Percentiles rank a stretch among this genome's conserved stretches.
phyloP scores from a whole-genome alignment of 2,797 vertebrate species.

The Bovichtus diacanthus region DNA sequence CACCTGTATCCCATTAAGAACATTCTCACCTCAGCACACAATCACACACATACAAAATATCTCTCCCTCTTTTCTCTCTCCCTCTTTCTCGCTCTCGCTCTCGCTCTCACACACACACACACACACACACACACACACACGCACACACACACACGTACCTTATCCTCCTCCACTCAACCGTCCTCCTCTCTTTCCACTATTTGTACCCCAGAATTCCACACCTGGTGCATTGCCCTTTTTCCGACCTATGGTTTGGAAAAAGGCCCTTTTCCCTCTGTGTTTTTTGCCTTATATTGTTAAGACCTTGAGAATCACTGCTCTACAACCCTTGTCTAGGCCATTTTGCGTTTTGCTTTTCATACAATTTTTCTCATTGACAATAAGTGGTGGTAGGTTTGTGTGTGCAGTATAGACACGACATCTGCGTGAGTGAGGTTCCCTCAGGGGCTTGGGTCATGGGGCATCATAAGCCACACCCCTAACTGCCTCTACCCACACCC shows the following conservation, averaged over 20 bases:
- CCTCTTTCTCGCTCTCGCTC: constrained; percentile 8
- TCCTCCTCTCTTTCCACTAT: constrained; percentile 53
- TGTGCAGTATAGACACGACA: constrained; percentile 58
- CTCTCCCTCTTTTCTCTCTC: background rate
- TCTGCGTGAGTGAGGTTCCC: constrained; percentile 68
- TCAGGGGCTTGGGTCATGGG: constrained; percentile 74
- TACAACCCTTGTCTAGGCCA: constrained; percentile 37
- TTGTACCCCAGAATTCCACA: constrained; percentile 64
- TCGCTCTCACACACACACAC: constrained; percentile 3
- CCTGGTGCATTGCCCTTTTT: constrained; percentile 60
- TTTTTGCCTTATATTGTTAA: constrained; percentile 34
- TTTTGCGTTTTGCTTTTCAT: constrained; percentile 50
- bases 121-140: constrained; percentile 22
- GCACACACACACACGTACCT: constrained; percentile 40
- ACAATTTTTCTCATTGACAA: constrained; percentile 40
- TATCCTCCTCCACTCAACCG: constrained; percentile 58
- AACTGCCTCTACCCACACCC: constrained; percentile 55
- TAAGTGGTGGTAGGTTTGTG: constrained; percentile 40
- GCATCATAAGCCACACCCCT: constrained; percentile 71
- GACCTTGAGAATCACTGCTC: constrained; percentile 53
- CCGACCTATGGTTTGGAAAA: constrained; percentile 51
- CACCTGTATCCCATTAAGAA: constrained; percentile 86
- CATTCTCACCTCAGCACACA: constrained; percentile 82
- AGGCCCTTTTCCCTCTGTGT: constrained; percentile 42
- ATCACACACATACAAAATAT: constrained; percentile 59